Evolutionary conservation across 2,888 invertebrate species (phyloP), one percentile per base, ranked within the genome.

Genomic region (Drosophila kambysellisi): DNA sequence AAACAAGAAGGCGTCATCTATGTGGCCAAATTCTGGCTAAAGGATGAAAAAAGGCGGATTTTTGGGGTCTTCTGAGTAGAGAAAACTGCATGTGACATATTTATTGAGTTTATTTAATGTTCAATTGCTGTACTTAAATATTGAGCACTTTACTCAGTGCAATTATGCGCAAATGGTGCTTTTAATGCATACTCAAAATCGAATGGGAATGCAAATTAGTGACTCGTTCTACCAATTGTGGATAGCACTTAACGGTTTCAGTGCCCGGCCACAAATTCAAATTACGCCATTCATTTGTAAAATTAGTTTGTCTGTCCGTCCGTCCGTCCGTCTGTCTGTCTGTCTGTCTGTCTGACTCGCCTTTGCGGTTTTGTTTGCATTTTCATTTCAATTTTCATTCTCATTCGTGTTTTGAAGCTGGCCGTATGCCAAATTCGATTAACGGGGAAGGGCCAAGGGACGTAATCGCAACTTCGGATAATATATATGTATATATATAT

Each of bases 241-340:
- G 56, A 50, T 68, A 72, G 67, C 81, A 82, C 81, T 84, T 75
- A 74, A 74, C 73, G 61, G 33, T 58, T 63, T n/a, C 39, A 30
- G 17, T 56, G 32, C 8, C n/a, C 29, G 51, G 54, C 76, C 61
- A 68, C 79, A 72, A 77, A 78, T 87, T 81, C 52, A 72, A 85
- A 85, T 88, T 74, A 79, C 83, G 85, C 88, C 73, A 81, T 81
- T 83, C 83, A 88, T 88, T 83, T 83, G 75, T 80, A 58, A 84
- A 87, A 77, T 80, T 79, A 68, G 80, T 79, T 80, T 88, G 72
- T 79, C 68, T 66, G 70, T 62, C 39, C 51, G 60, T 58, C 30
- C 20, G 15, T 20, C 17, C 17, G 33, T 43, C 56, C 12, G 66
- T 39, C 57, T 59, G 9, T 66, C 67, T 87, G 80, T 84, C 80